phyloP scores from a whole-genome alignment of 2,888 invertebrate species.

The Phrixothrix hirtus region DNA sequence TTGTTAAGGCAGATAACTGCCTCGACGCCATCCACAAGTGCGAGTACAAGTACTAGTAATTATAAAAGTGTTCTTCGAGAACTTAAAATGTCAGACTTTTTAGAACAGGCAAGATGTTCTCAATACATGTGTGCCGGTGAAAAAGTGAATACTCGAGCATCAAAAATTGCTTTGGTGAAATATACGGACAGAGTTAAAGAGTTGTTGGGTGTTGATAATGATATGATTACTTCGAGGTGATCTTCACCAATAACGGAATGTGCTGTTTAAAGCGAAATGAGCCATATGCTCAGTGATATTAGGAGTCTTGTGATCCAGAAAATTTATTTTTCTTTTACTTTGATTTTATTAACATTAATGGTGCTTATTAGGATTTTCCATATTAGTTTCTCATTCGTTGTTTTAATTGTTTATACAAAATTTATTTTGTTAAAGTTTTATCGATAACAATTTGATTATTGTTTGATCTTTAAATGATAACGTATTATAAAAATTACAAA shows the following conservation, averaged over 20 bases:
- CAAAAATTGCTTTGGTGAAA: constrained; percentile 79
- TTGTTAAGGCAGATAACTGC: constrained; percentile 74
- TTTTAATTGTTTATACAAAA: background rate
- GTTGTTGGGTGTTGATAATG: constrained; percentile 79
- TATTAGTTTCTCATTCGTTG: constrained; percentile 5
- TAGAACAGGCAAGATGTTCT: constrained; percentile 79
- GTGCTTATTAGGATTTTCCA: constrained; percentile 17
- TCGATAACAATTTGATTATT: background rate
- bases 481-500: too few relatives aligned
- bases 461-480: too few relatives aligned
- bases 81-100: constrained; percentile 77
- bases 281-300: constrained; percentile 29
- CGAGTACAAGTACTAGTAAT: constrained; percentile 19
- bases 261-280: constrained; percentile 10
- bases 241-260: constrained; percentile 39
- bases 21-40: constrained; percentile 55
- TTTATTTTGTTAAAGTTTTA: constrained; percentile 3
- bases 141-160: constrained; percentile 77
- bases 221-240: constrained; percentile 65
- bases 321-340: constrained; percentile 13
- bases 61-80: constrained; percentile 62
- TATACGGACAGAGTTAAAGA: constrained; percentile 83
- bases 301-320: constrained; percentile 19
- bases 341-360: constrained; percentile 18
- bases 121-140: constrained; percentile 78